Evolutionary conservation across 2,797 vertebrate species (phyloP), one percentile per base, ranked within the genome.

Genomic region (Crocidura indochinensis): DNA sequence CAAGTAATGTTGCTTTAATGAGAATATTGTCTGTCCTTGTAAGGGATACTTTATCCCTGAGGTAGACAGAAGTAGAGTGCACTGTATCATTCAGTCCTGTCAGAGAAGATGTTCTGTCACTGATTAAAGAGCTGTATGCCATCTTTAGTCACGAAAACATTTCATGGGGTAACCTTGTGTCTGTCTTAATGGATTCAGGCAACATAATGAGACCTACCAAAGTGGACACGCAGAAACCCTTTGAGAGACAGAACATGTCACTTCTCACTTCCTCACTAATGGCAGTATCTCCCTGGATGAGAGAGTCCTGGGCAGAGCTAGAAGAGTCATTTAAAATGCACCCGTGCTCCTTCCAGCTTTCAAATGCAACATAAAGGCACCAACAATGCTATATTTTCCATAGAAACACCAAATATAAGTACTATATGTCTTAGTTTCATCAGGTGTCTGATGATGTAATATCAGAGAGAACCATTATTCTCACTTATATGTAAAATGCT

Each of bases 121-220:
- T 97, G 97, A 97, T 97, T 97, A 98, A 98, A 98, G 97, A 97
- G 96, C 96, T 84, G 94, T 73, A 96, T 96, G 96, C 95, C 97
- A 95, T 96, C 95, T 98, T 97, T 96, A 97, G 96, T 96, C 96
- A 97, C 95, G 97, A 95, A 97, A 97, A 96, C 95, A 97, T 97
- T 97, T 97, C 91, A 95, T 95, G 95, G 95, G 93, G 96, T 97
- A 98, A 97, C 97, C 96, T 98, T 97, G 96, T 97, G 97, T 97
- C 97, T 97, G 88, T 96, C 97, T 97, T 98, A 98, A 98, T 98
- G 96, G 97, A 98, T 97, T 97, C 96, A 88, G 95, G 94, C 96
- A 97, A 94, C 93, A 94, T 97, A 98, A 97, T 97, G 96, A 98
- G 97, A 97, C 95, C 94, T 95, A 97, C 97, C 94, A 96, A 97